phyloP scores from a whole-genome alignment of 1,140 invertebrate species.

The Chlorops oryzae region DNA sequence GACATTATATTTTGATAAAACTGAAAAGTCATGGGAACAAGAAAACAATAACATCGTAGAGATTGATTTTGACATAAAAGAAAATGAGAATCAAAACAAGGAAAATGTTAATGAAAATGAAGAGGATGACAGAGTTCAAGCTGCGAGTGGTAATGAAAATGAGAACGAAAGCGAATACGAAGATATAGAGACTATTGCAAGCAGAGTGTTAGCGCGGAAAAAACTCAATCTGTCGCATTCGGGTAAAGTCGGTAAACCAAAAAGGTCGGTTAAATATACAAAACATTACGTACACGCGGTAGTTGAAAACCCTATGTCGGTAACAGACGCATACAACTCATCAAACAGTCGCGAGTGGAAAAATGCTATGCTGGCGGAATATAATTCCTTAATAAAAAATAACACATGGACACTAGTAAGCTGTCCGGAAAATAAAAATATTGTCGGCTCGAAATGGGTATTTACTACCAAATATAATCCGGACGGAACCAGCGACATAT shows the following conservation, averaged over 20 bases:
- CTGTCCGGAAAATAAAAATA: too few species aligned
- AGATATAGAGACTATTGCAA: background rate
- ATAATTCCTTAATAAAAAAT: too few species aligned
- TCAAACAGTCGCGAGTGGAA: too few species aligned
- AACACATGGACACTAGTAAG: too few species aligned
- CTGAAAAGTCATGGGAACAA: background rate
- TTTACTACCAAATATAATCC: too few species aligned
- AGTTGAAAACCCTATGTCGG: slow-evolving; percentile 6
- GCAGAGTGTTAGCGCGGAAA: background rate
- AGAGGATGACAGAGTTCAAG: background rate
- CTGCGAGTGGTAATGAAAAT: background rate
- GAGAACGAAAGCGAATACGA: background rate
- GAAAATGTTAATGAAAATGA: background rate
- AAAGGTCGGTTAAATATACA: background rate
- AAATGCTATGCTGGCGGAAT: too few species aligned
- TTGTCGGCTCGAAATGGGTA: too few species aligned
- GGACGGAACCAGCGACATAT: too few species aligned
- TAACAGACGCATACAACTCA: slow-evolving; percentile 18
- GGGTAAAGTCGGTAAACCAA: background rate
- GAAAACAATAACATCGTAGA: too few species aligned
- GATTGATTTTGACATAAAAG: too few species aligned
- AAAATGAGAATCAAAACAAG: too few species aligned
- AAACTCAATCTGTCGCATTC: too few species aligned
- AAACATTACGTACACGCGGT: background rate
- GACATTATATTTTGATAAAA: slow-evolving; percentile 4